A percentile compares a stretch with the other conserved stretches of the same genome.
These are phyloP conservation scores for Agrotis segetum DNA, from an alignment of 2,888 invertebrate species.

Conservation along the genomic window DNA sequence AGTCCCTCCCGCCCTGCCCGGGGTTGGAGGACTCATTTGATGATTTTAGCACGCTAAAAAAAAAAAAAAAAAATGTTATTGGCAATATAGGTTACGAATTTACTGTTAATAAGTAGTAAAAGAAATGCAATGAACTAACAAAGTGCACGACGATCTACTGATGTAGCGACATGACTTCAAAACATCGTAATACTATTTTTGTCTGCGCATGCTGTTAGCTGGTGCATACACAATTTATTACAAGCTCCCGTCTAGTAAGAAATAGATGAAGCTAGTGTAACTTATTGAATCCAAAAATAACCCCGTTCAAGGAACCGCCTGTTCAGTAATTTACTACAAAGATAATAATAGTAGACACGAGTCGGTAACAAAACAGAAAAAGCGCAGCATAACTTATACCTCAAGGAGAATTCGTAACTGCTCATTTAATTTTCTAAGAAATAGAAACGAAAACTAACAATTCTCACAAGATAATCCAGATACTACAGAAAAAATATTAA, in stretches of 20 bases:
- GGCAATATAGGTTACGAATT: not conserved
- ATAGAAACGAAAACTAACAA: not conserved
- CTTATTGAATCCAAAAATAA: slow-evolving; percentile 31
- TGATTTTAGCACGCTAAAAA: too few species aligned
- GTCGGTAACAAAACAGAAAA: not conserved
- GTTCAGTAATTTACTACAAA: not conserved
- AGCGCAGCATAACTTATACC: not conserved
- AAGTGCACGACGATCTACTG: not conserved
- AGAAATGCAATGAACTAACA: not conserved
- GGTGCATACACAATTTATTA: slow-evolving; percentile 22
- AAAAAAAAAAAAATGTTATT: too few species aligned
- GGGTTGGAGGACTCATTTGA: too few species aligned
- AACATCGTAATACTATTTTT: not conserved
- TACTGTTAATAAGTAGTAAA: not conserved
- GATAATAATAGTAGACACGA: not conserved
- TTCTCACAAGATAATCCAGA: slow-evolving; percentile 2
- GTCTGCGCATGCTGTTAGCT: not conserved
- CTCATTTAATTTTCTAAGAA: slow-evolving; percentile 6
- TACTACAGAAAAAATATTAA: not conserved
- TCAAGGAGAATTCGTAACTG: not conserved
- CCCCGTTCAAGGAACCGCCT: not conserved
- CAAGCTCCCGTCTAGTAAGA: slow-evolving; percentile 6
- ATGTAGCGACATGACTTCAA: not conserved
- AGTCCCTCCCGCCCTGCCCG: too few species aligned
- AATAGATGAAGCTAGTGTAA: slow-evolving; percentile 32